Conservation (phyloP, 2,888 invertebrate genomes). For the Sepioteuthis lessoniana region DNA sequence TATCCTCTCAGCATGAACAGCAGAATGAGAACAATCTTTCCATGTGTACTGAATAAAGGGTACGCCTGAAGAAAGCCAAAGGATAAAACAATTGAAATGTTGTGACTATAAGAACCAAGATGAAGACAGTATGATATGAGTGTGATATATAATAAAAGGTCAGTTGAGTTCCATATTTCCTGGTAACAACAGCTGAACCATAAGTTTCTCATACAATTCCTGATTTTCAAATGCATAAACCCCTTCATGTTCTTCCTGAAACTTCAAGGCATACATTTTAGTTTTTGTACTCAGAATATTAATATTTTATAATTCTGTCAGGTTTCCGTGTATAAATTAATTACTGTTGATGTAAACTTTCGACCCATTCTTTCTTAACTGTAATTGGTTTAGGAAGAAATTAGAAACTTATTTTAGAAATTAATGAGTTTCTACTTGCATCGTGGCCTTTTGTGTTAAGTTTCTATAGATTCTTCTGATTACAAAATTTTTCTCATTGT, state of each 20-base stretch:
- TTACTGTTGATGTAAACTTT: neutral
- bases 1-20: too few species aligned
- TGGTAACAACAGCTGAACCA: too few species aligned
- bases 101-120: too few species aligned
- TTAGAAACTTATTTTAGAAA: neutral
- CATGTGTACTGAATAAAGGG: too few species aligned
- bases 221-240: too few species aligned
- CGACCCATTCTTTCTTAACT: neutral
- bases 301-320: neutral
- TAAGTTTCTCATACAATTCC: too few species aligned
- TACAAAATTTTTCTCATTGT: neutral
- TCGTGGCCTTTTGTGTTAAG: neutral
- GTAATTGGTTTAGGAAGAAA: neutral
- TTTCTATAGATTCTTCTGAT: neutral
- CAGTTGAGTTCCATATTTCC: too few species aligned
- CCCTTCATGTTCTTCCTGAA: neutral
- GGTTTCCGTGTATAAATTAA: neutral
- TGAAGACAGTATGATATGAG: too few species aligned
- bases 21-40: too few species aligned
- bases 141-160: too few species aligned
- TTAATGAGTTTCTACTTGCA: neutral
- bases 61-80: too few species aligned
- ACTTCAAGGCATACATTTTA: neutral
- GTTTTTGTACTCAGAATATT: neutral
- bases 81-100: too few species aligned